Evolutionary conservation across 2,113 vertebrate species (phyloP).

Genomic region (Xiphophorus couchianus): DNA sequence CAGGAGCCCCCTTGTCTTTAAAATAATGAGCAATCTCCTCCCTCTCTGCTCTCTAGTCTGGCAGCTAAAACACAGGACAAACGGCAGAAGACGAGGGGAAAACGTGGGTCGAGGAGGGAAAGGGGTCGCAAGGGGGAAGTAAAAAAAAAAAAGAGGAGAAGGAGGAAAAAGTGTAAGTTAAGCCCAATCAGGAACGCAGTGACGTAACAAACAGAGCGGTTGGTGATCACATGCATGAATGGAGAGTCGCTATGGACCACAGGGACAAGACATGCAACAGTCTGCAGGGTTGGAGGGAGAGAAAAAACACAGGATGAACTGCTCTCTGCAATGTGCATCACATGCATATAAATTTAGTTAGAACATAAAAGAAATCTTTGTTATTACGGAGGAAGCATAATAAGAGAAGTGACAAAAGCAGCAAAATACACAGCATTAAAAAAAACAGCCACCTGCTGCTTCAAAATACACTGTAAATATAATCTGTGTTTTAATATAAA

Average conservation of each 20-base stretch:
- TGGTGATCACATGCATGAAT: conserved; percentile 79
- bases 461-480: not conserved
- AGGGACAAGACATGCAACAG: conserved; percentile 45
- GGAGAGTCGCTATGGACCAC: conserved; percentile 61
- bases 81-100: conserved; percentile 7
- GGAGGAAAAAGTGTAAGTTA: conserved; percentile 67
- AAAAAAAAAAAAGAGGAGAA: not conserved
- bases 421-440: not conserved
- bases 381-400: not conserved
- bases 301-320: conserved; percentile 9
- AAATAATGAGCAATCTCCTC: conserved; percentile 62
- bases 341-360: not conserved
- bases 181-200: conserved; percentile 62
- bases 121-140: not conserved
- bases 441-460: not conserved
- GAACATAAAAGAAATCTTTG: not conserved
- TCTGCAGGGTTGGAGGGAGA: not conserved
- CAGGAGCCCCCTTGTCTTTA: conserved; percentile 48
- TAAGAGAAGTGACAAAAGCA: not conserved
- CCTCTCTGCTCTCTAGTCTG: conserved; percentile 34
- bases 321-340: not conserved
- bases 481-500: not conserved
- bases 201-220: conserved; percentile 75
- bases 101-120: not conserved
- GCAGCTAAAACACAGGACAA: conserved; percentile 26